Evolutionary conservation across 2,888 invertebrate genomes (phyloP).

Genomic region (Incurvaria masculella): DNA sequence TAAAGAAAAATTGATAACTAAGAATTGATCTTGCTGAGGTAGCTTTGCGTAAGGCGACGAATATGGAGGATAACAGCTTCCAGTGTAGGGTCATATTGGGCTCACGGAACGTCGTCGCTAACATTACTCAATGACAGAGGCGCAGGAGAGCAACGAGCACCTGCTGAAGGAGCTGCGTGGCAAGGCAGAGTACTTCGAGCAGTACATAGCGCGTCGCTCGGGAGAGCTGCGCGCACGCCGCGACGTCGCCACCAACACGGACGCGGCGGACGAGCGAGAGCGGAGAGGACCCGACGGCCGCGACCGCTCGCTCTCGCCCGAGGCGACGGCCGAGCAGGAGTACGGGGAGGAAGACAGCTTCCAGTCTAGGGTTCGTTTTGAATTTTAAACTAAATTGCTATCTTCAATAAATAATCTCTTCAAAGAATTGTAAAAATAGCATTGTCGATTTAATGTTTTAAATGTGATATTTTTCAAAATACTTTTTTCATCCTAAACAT

Average conservation of each 20-base stretch:
- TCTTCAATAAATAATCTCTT: no score
- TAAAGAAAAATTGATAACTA: no score
- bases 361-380: slow-evolving; percentile 35
- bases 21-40: no score
- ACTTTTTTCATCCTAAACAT: no score
- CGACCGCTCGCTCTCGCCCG: slow-evolving; percentile 2
- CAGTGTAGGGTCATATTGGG: slow-evolving; percentile 4
- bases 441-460: no score
- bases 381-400: no score
- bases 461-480: no score
- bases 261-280: slow-evolving; percentile 14
- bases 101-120: slow-evolving; percentile 24
- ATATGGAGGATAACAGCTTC: no score
- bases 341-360: slow-evolving; percentile 24
- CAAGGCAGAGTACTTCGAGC: slow-evolving; percentile 63
- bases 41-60: no score
- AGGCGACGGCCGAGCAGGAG: not conserved
- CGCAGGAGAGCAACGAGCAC: slow-evolving; percentile 55
- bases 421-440: no score
- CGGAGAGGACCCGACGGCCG: not conserved
- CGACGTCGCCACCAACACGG: slow-evolving; percentile 34
- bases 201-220: slow-evolving; percentile 58
- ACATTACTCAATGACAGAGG: no score
- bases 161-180: slow-evolving; percentile 58
- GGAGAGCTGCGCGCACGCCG: slow-evolving; percentile 32